These are phyloP conservation scores for Sitta europaea DNA, from an alignment of 2,113 vertebrate genomes.

Conservation along the genomic window DNA sequence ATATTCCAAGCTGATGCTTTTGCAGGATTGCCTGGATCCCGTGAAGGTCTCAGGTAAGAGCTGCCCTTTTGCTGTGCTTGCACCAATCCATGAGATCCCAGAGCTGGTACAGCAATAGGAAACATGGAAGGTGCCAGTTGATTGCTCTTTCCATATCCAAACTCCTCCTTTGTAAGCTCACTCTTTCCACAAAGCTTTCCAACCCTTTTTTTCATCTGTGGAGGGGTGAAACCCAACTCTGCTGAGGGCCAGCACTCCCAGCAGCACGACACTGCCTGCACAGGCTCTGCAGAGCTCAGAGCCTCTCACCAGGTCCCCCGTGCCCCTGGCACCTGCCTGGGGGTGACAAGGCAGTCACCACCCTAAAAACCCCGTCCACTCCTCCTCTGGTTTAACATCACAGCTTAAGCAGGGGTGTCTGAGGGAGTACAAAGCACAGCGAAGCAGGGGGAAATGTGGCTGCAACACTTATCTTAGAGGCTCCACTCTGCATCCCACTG, in stretches of 20 bases:
- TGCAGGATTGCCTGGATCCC: neutral
- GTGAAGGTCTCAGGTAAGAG: neutral
- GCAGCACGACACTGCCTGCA: neutral
- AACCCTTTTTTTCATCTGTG: neutral
- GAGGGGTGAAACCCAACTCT: neutral
- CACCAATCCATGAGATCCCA: neutral
- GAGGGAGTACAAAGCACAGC: neutral
- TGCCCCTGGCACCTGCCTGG: neutral
- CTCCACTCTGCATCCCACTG: neutral
- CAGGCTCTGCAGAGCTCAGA: neutral
- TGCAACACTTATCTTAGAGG: neutral
- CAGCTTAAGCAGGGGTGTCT: neutral
- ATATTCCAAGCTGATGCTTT: neutral
- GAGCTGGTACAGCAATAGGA: neutral
- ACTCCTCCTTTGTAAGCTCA: neutral
- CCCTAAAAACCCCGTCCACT: neutral
- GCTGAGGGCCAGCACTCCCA: neutral
- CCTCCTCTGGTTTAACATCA: neutral
- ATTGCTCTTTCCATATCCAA: neutral
- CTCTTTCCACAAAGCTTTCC: slow-evolving; percentile 18
- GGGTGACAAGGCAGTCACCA: neutral
- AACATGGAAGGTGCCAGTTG: neutral
- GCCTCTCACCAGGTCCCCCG: neutral
- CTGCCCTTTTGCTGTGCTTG: neutral
- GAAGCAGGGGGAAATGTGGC: neutral